These are phyloP conservation scores for Coleophora deauratella DNA, from an alignment of 2,888 invertebrate genomes.

Conservation along the genomic window DNA sequence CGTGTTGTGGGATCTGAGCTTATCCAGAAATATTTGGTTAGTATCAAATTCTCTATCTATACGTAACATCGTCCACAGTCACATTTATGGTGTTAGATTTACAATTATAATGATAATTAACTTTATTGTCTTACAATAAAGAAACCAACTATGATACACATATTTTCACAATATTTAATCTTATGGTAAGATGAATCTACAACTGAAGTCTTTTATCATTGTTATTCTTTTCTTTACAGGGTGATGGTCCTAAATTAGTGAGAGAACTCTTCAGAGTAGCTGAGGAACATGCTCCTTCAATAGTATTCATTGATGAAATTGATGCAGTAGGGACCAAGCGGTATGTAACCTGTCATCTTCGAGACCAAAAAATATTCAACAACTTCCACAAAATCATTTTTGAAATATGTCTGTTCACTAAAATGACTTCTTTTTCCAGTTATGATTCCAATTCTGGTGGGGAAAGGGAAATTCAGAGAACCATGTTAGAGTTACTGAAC, in stretches of 20 bases:
- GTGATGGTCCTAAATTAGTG: constrained; percentile 99
- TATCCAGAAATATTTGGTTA: constrained; percentile 96
- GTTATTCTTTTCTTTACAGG: constrained; percentile 72
- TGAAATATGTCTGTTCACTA: not conserved
- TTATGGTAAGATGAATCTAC: too few relatives aligned
- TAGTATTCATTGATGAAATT: constrained; percentile 99
- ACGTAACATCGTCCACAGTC: too few relatives aligned
- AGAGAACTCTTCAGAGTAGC: constrained; percentile 99
- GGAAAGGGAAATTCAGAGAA: constrained; percentile 99
- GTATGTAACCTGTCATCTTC: constrained; percentile 25
- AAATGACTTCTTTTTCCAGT: constrained; percentile 27
- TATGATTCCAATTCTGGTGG: constrained; percentile 99
- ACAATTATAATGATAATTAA: too few relatives aligned
- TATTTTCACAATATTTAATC: too few relatives aligned
- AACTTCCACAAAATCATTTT: not conserved
- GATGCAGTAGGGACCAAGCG: constrained; percentile 99
- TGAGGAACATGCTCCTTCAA: constrained; percentile 99
- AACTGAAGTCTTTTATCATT: too few relatives aligned
- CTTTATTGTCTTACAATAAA: too few relatives aligned
- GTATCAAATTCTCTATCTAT: too few relatives aligned
- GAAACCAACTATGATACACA: too few relatives aligned
- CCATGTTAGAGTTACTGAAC: constrained; percentile 98
- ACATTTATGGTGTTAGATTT: too few relatives aligned
- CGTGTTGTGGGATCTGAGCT: constrained; percentile 99
- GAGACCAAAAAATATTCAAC: too few relatives aligned